phyloP scores from a whole-genome alignment of 53 echinoderm and acorn worm species.

The Henricia sp. region DNA sequence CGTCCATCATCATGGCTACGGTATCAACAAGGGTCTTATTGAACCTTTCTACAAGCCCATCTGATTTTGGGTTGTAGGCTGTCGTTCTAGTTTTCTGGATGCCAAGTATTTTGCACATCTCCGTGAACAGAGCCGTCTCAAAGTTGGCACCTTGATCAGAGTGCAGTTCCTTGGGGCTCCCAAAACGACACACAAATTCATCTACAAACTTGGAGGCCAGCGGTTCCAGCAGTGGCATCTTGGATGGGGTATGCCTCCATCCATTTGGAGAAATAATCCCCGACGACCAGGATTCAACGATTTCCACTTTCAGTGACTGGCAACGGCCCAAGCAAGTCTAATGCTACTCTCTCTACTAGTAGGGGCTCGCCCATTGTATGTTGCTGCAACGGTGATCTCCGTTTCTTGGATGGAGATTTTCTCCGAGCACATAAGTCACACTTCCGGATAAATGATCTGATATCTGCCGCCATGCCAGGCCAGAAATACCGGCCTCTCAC shows the following conservation, averaged over 20 bases:
- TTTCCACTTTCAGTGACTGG: slow-evolving; percentile 3
- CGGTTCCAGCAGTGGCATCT: slow-evolving; percentile 1
- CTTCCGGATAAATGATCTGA: slow-evolving; percentile 49
- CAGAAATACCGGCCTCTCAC: background rate
- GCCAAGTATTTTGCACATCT: too few species aligned
- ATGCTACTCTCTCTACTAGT: slow-evolving; percentile 63
- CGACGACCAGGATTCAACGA: slow-evolving; percentile 1
- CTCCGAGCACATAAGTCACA: slow-evolving; percentile 55
- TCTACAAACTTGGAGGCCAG: background rate
- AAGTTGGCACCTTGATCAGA: slow-evolving; percentile 3
- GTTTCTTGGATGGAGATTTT: slow-evolving; percentile 44
- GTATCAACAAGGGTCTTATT: too few species aligned
- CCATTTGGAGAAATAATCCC: slow-evolving; percentile 3
- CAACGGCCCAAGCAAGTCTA: slow-evolving; percentile 41
- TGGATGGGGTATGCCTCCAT: background rate
- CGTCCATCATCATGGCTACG: too few species aligned
- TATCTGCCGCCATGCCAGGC: background rate
- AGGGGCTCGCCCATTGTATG: slow-evolving; percentile 14
- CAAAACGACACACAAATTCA: slow-evolving; percentile 8
- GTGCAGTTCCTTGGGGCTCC: background rate
- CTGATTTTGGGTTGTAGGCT: too few species aligned
- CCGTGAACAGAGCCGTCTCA: slow-evolving; percentile 1
- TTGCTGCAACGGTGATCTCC: slow-evolving; percentile 44
- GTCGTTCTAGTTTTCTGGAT: background rate
- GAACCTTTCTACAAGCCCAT: too few species aligned